phyloP scores from a whole-genome alignment of 2,888 invertebrate species.

The Scaptodrosophila latifasciaeformis region DNA sequence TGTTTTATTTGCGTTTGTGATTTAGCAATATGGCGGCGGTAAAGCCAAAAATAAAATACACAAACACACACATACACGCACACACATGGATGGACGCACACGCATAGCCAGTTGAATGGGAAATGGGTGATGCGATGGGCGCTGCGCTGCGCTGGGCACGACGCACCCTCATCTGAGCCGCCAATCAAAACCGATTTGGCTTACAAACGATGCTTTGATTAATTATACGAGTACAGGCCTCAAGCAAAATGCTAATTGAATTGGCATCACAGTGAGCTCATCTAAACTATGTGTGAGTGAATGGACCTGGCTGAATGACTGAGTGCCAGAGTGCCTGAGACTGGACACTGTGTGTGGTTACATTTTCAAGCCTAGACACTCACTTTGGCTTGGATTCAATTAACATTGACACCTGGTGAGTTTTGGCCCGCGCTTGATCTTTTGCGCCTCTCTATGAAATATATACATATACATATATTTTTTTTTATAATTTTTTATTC shows the following conservation, averaged over 20 bases:
- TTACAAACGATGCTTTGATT: conserved; percentile 43
- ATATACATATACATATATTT: too few species aligned
- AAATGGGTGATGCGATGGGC: not conserved
- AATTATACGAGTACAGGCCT: conserved; percentile 25
- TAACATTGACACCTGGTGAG: conserved; percentile 35
- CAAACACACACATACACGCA: not conserved
- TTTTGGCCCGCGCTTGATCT: conserved; percentile 21
- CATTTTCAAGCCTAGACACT: not conserved
- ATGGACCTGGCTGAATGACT: too few species aligned
- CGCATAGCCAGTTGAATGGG: not conserved
- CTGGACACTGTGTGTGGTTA: too few species aligned
- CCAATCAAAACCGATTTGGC: conserved; percentile 43
- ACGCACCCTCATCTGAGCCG: conserved; percentile 3
- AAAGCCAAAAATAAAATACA: conserved; percentile 23
- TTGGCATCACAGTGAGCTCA: not conserved
- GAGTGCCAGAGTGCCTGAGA: too few species aligned
- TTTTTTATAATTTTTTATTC: too few species aligned
- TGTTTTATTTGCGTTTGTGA: conserved; percentile 63
- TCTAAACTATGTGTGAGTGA: too few species aligned
- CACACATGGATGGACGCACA: not conserved
- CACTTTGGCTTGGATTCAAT: conserved; percentile 26
- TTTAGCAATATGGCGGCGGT: conserved; percentile 55
- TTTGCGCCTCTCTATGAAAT: too few species aligned
- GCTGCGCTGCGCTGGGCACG: not conserved
- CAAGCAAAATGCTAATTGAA: conserved; percentile 1